Percentiles rank a stretch among this genome's conserved stretches.
These are phyloP conservation scores for Patella caerulea DNA, from an alignment of 2,888 invertebrate species.

Conservation along the genomic window DNA sequence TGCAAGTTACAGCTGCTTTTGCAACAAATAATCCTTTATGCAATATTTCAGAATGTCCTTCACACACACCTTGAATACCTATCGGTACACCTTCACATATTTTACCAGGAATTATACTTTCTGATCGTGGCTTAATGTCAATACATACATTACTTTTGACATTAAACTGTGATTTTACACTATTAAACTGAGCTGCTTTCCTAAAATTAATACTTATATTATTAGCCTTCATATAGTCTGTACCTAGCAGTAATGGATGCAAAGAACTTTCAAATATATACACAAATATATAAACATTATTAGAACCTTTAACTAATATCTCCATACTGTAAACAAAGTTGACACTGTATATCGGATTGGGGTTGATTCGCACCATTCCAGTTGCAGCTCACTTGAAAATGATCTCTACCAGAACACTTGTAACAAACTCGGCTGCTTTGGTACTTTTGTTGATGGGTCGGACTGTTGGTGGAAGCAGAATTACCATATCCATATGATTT, in stretches of 20 bases:
- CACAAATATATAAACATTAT: not conserved
- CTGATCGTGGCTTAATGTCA: not conserved
- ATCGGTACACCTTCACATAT: not conserved
- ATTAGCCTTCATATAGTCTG: not conserved
- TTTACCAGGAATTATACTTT: not conserved
- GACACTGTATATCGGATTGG: not conserved
- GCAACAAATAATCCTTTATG: constrained; percentile 3
- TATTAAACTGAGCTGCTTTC: not conserved
- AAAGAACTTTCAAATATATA: constrained; percentile 5
- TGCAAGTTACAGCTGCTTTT: not conserved
- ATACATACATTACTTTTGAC: not conserved
- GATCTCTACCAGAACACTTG: not conserved
- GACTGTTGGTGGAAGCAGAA: too few relatives aligned
- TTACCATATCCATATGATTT: too few relatives aligned
- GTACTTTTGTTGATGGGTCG: too few relatives aligned
- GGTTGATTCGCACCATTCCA: not conserved
- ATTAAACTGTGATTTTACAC: not conserved
- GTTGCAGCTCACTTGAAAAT: not conserved
- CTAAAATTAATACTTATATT: not conserved
- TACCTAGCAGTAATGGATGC: not conserved
- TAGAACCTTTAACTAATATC: not conserved
- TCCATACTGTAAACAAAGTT: not conserved
- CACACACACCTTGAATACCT: not conserved
- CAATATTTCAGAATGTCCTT: not conserved
- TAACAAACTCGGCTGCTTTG: not conserved